A percentile compares a stretch with the other conserved stretches of the same genome.
These are phyloP conservation scores for Syritta pipiens DNA, from an alignment of 2,888 invertebrate genomes.

Conservation along the genomic window DNA sequence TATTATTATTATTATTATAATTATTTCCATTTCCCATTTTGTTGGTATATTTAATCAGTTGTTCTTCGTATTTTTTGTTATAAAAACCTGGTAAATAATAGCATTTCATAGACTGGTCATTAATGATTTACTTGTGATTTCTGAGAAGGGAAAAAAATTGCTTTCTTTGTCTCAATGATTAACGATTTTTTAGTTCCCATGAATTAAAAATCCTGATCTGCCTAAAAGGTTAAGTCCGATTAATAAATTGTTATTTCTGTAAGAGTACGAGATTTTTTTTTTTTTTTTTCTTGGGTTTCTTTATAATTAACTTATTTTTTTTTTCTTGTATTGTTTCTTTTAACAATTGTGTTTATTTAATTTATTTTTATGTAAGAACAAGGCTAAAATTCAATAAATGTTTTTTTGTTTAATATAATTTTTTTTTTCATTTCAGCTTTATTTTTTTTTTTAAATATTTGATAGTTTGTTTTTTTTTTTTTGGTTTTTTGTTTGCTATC, in stretches of 20 bases:
- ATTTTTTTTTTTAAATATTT: background rate
- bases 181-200: constrained; percentile 24
- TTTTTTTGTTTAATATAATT: constrained; percentile 13
- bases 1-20: constrained; percentile 46
- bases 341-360: constrained; percentile 34
- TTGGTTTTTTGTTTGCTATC: constrained; percentile 13
- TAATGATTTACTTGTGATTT: constrained; percentile 48
- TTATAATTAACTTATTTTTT: constrained; percentile 39
- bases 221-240: constrained; percentile 55
- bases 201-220: constrained; percentile 63
- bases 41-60: constrained; percentile 16
- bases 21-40: constrained; percentile 27
- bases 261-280: too few relatives aligned
- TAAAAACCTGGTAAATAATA: constrained; percentile 65
- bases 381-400: constrained; percentile 54
- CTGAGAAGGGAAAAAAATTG: constrained; percentile 42
- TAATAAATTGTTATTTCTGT: constrained; percentile 20
- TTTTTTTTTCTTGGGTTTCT: constrained; percentile 68
- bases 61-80: constrained; percentile 62
- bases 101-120: constrained; percentile 62
- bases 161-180: constrained; percentile 55
- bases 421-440: background rate
- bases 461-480: background rate
- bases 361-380: constrained; percentile 56
- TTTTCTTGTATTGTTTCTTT: constrained; percentile 15